Evolutionary conservation across 2,113 vertebrate species (phyloP).

Genomic region (Fukomys damarensis): DNA sequence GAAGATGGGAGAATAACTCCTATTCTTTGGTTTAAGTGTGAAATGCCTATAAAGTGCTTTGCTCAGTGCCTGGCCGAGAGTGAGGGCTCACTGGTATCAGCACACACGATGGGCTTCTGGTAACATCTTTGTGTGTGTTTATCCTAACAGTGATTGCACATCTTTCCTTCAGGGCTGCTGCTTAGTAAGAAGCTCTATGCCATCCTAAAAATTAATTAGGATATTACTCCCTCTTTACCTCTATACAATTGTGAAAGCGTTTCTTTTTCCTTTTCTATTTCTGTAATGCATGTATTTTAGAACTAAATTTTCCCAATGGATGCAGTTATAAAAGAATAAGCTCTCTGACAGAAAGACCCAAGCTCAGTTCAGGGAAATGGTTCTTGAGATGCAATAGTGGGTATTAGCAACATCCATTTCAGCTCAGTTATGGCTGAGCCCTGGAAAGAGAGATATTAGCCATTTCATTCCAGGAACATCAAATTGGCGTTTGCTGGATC

Average conservation of each 20-base stretch:
- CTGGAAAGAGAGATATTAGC: background rate
- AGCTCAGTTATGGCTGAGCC: constrained; percentile 21
- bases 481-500: background rate
- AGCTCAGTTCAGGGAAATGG: constrained; percentile 57
- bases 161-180: background rate
- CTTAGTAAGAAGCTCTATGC: background rate
- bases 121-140: background rate
- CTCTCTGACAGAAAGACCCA: background rate
- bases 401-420: background rate
- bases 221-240: background rate
- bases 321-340: background rate
- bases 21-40: background rate
- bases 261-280: background rate
- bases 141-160: background rate
- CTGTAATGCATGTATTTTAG: constrained; percentile 51
- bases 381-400: constrained; percentile 46
- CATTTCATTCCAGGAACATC: background rate
- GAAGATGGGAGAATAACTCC: background rate
- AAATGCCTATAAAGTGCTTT: background rate
- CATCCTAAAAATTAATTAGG: background rate
- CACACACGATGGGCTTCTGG: background rate
- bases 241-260: background rate
- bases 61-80: background rate
- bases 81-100: background rate
- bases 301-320: background rate